These are phyloP conservation scores for Thera britannica DNA, from an alignment of 2,888 invertebrate genomes.

Conservation along the genomic window DNA sequence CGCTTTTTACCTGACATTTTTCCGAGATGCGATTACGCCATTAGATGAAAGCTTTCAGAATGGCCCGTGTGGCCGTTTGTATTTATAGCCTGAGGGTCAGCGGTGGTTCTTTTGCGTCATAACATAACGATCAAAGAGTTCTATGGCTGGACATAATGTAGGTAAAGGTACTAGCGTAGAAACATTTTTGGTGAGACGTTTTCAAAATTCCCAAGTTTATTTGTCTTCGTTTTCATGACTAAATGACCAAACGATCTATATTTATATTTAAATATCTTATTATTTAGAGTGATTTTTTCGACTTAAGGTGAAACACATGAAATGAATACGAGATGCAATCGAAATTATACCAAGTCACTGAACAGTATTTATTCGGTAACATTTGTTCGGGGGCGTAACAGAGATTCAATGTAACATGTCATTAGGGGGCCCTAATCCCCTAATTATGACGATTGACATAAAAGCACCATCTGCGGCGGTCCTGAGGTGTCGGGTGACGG, in stretches of 20 bases:
- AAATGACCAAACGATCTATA: too few relatives aligned
- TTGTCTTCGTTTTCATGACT: too few relatives aligned
- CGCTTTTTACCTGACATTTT: constrained; percentile 73
- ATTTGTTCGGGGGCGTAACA: constrained; percentile 80
- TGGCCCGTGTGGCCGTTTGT: constrained; percentile 39
- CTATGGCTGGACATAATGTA: background rate
- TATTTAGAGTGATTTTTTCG: background rate
- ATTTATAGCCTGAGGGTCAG: constrained; percentile 35
- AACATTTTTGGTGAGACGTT: too few relatives aligned
- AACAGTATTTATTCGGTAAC: constrained; percentile 72
- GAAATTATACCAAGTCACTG: constrained; percentile 57
- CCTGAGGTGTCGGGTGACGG: constrained; percentile 79
- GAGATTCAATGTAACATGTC: constrained; percentile 81
- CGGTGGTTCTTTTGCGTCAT: constrained; percentile 14
- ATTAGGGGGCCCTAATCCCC: constrained; percentile 81
- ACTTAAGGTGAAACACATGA: background rate
- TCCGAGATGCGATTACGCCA: constrained; percentile 67
- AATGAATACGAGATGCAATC: constrained; percentile 22
- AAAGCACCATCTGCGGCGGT: constrained; percentile 81
- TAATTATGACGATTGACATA: constrained; percentile 85
- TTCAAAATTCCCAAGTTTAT: too few relatives aligned
- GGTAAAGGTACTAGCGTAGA: background rate
- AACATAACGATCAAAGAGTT: constrained; percentile 9
- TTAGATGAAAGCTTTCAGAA: constrained; percentile 56
- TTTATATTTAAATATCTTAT: background rate